phyloP scores from a whole-genome alignment of 2,888 invertebrate species.

The Dione juno region DNA sequence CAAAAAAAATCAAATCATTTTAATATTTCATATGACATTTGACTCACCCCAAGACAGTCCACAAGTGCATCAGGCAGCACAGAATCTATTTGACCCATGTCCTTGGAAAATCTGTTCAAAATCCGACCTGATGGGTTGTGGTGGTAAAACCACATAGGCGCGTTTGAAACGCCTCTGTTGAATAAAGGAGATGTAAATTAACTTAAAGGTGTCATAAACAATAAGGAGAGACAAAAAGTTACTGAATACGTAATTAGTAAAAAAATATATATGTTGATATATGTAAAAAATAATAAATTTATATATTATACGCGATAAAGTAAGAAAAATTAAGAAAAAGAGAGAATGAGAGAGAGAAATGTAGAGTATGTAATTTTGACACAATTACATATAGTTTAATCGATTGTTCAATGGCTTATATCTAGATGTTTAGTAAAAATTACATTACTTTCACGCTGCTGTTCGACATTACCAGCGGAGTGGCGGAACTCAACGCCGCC shows the following conservation, averaged over 20 bases:
- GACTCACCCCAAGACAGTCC: slow-evolving; percentile 83
- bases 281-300: too few species aligned
- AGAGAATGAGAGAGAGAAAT: too few species aligned
- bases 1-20: too few species aligned
- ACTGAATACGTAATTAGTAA: neutral
- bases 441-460: too few species aligned
- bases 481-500: too few species aligned
- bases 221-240: neutral
- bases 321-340: too few species aligned
- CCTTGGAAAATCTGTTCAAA: slow-evolving; percentile 87
- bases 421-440: too few species aligned
- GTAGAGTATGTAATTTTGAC: too few species aligned
- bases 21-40: slow-evolving; percentile 1
- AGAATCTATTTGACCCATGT: slow-evolving; percentile 85
- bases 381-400: too few species aligned
- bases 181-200: neutral
- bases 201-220: neutral
- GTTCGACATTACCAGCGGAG: neutral
- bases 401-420: too few species aligned
- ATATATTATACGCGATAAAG: too few species aligned
- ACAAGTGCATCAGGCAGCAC: slow-evolving; percentile 77
- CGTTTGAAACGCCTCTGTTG: slow-evolving; percentile 85
- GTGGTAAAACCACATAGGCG: slow-evolving; percentile 91
- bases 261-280: too few species aligned
- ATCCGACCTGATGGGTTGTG: slow-evolving; percentile 86